Evolutionary conservation across 1,140 invertebrate genomes (phyloP).

Genomic region (Coboldia fuscipes): DNA sequence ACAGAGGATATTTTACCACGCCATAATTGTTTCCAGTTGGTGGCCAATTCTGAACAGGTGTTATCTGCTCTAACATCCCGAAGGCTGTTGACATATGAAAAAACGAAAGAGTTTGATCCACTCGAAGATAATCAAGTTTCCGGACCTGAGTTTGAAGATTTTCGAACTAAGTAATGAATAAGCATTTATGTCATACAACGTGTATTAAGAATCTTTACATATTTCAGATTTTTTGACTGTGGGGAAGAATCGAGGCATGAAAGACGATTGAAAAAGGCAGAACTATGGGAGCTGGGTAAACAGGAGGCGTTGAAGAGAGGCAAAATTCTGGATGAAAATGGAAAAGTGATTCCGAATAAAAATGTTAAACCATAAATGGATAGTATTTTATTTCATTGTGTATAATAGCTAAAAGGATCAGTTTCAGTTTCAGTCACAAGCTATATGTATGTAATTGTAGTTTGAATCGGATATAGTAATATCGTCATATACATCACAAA

Average conservation of each 20-base stretch:
- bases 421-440: too few species aligned
- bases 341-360: conserved; percentile 12
- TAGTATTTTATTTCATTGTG: too few species aligned
- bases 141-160: conserved; percentile 3
- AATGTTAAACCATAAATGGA: background rate
- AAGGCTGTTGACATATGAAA: conserved; percentile 69
- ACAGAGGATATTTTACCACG: conserved; percentile 45
- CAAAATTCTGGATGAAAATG: conserved; percentile 10
- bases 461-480: too few species aligned
- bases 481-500: too few species aligned
- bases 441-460: too few species aligned
- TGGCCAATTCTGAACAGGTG: conserved; percentile 71
- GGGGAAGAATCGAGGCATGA: conserved; percentile 37
- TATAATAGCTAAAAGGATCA: too few species aligned
- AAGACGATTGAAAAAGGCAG: conserved; percentile 15
- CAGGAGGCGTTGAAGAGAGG: conserved; percentile 13
- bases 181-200: conserved; percentile 12
- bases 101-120: conserved; percentile 29
- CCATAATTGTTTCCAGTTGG: conserved; percentile 54
- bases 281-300: conserved; percentile 11
- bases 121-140: background rate
- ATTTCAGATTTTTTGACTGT: conserved; percentile 40
- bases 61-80: conserved; percentile 56
- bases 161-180: conserved; percentile 12
- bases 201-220: conserved; percentile 14